These are phyloP conservation scores for Yponomeuta plumbellus DNA, from an alignment of 2,888 invertebrate species.

Conservation along the genomic window DNA sequence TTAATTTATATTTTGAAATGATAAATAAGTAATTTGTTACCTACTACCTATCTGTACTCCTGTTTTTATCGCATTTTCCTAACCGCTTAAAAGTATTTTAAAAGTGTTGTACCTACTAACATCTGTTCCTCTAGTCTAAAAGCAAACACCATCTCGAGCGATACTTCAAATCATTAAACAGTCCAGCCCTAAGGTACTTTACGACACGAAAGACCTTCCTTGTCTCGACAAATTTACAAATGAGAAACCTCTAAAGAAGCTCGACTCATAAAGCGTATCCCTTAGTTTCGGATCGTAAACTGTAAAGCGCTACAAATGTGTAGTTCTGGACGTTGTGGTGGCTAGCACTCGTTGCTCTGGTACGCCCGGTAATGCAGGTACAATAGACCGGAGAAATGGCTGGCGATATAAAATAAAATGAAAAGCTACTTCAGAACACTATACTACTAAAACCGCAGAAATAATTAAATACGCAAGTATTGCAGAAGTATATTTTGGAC, in stretches of 20 bases:
- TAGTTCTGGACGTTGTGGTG: constrained; percentile 1
- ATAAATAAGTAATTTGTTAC: too few species aligned
- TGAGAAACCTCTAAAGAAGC: constrained; percentile 8
- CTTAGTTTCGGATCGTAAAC: constrained; percentile 10
- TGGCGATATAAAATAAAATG: not conserved
- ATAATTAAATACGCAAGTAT: too few species aligned
- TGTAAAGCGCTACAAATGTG: constrained; percentile 10
- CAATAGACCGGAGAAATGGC: not conserved
- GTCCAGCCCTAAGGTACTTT: not conserved
- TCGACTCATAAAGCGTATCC: constrained; percentile 10
- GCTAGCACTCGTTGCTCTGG: constrained; percentile 12
- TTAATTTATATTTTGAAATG: too few species aligned
- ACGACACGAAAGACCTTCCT: not conserved
- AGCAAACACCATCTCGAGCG: not conserved
- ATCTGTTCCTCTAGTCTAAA: not conserved
- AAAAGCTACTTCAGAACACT: too few species aligned
- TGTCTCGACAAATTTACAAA: constrained; percentile 6
- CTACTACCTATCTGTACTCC: too few species aligned
- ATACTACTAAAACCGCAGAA: too few species aligned
- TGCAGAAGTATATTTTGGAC: too few species aligned
- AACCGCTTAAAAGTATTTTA: too few species aligned
- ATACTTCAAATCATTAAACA: not conserved
- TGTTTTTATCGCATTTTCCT: too few species aligned
- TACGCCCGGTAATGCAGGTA: constrained; percentile 5
- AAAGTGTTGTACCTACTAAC: too few species aligned